These are phyloP conservation scores for Spilarctia lutea DNA, from an alignment of 2,888 invertebrate genomes.

Conservation along the genomic window DNA sequence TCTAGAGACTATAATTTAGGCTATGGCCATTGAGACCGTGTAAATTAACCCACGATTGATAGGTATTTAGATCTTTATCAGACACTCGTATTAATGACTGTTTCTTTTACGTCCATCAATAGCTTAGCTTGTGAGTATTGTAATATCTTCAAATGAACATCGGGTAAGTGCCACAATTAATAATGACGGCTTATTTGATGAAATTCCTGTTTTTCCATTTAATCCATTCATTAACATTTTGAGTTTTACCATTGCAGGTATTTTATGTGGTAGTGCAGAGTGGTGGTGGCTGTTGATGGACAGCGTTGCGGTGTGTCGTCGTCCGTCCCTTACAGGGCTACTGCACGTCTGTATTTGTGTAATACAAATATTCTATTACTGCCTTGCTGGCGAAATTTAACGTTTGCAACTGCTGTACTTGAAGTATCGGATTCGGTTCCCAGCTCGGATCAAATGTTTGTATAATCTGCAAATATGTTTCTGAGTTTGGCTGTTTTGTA, in stretches of 20 bases:
- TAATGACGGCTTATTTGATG: not conserved
- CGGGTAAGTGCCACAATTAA: not conserved
- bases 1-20: not conserved
- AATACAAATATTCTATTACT: too few relatives aligned
- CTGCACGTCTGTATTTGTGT: too few relatives aligned
- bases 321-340: too few relatives aligned
- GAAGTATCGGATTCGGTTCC: too few relatives aligned
- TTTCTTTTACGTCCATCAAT: not conserved
- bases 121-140: not conserved
- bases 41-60: not conserved
- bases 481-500: too few relatives aligned
- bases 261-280: not conserved
- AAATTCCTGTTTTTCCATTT: too few relatives aligned
- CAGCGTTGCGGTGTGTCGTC: too few relatives aligned
- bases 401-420: too few relatives aligned
- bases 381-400: too few relatives aligned
- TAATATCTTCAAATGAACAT: not conserved
- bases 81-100: not conserved
- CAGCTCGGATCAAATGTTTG: too few relatives aligned
- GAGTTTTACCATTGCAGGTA: not conserved
- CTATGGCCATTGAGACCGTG: not conserved
- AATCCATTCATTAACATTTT: not conserved
- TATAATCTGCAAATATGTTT: too few relatives aligned
- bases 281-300: too few relatives aligned
- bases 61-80: not conserved